Evolutionary conservation across 2,113 vertebrate genomes (phyloP).

Genomic region (Sminthopsis crassicaudata): DNA sequence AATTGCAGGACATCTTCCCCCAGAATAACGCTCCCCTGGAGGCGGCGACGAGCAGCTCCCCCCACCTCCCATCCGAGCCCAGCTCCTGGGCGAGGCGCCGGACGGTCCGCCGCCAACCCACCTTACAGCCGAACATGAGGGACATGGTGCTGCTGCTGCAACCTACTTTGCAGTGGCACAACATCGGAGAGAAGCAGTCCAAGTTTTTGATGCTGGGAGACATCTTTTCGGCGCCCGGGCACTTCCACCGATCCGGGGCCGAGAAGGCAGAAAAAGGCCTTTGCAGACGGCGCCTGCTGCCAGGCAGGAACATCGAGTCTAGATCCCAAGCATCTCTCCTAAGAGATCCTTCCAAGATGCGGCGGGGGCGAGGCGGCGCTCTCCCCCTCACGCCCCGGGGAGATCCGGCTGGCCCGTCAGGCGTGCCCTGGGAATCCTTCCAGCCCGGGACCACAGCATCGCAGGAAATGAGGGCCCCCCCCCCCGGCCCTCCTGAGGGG

Average conservation of each 20-base stretch:
- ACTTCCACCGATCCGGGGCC: constrained; percentile 83
- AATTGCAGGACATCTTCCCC: constrained; percentile 65
- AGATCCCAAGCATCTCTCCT: constrained; percentile 84
- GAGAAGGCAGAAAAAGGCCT: constrained; percentile 86
- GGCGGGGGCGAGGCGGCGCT: no score
- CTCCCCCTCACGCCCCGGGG: constrained; percentile 56
- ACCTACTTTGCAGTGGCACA: constrained; percentile 94
- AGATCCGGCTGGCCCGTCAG: constrained; percentile 50
- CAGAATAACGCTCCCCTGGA: constrained; percentile 68
- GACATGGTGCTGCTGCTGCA: constrained; percentile 92
- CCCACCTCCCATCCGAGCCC: constrained; percentile 55
- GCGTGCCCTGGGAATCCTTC: constrained; percentile 57
- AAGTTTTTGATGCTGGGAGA: constrained; percentile 89
- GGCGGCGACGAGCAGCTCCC: neutral
- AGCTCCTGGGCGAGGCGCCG: no score
- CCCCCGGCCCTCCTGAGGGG: no score
- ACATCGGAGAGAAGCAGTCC: constrained; percentile 91
- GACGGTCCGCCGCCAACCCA: constrained; percentile 84
- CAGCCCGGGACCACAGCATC: constrained; percentile 57
- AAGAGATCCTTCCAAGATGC: constrained; percentile 74
- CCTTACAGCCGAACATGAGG: constrained; percentile 94
- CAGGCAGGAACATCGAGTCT: constrained; percentile 90
- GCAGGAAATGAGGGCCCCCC: constrained; percentile 1
- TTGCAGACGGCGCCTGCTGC: constrained; percentile 85
- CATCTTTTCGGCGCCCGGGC: constrained; percentile 87